Conservation (phyloP, 2,888 invertebrate species). For the Oscheius sp. region DNA sequence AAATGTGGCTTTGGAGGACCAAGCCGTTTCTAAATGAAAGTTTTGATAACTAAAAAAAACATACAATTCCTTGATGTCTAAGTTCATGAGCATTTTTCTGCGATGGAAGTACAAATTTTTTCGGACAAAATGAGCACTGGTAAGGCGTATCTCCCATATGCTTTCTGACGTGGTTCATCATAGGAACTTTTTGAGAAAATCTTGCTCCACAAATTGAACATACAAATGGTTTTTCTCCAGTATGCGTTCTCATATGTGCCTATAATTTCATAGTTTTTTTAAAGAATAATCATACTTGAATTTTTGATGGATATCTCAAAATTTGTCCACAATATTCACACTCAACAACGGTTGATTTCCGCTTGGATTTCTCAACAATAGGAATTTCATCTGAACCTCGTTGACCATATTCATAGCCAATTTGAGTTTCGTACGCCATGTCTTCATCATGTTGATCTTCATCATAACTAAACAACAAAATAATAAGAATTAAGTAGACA, state of each 20-base stretch:
- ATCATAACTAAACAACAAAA: background rate
- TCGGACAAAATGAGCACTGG: conserved; percentile 51
- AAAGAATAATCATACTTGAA: conserved; percentile 33
- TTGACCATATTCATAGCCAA: background rate
- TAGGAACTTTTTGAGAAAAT: conserved; percentile 57
- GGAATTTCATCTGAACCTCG: background rate
- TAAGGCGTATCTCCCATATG: conserved; percentile 56
- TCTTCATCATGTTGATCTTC: background rate
- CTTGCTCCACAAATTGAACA: conserved; percentile 54
- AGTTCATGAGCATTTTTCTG: conserved; percentile 58
- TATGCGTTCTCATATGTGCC: conserved; percentile 64
- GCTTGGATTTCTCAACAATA: background rate
- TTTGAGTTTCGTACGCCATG: background rate
- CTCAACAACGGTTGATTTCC: conserved; percentile 33
- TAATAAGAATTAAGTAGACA: background rate
- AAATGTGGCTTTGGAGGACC: conserved; percentile 57
- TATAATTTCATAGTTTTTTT: conserved; percentile 20
- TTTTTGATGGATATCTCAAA: conserved; percentile 58
- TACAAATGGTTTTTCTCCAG: conserved; percentile 59
- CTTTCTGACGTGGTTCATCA: conserved; percentile 40
- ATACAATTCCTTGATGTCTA: conserved; percentile 48
- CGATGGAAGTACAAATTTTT: conserved; percentile 52
- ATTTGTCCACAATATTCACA: conserved; percentile 57
- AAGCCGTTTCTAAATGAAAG: conserved; percentile 38
- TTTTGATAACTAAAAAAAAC: background rate